phyloP scores from a whole-genome alignment of 2,888 invertebrate species.

The Phasia obesa region DNA sequence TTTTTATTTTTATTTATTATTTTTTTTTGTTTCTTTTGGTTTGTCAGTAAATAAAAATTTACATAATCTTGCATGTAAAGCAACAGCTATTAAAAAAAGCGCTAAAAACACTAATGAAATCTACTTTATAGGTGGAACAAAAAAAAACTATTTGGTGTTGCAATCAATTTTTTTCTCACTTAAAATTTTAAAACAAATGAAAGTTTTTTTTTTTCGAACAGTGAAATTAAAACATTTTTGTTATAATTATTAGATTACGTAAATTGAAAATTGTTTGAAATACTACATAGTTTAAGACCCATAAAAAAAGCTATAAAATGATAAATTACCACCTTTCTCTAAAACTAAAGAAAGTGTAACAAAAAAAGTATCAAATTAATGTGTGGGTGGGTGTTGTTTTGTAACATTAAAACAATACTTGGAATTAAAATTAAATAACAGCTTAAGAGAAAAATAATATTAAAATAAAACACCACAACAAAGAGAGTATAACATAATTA shows the following conservation, averaged over 20 bases:
- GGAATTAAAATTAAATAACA: too few species aligned
- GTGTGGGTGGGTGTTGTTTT: slow-evolving; percentile 22
- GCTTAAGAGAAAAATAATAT: too few species aligned
- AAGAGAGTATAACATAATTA: too few species aligned
- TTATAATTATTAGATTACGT: slow-evolving; percentile 60
- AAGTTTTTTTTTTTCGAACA: slow-evolving; percentile 36
- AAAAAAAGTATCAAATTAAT: not conserved
- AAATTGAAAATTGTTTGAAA: slow-evolving; percentile 49
- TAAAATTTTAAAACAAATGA: slow-evolving; percentile 46
- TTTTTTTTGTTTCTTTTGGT: too few species aligned
- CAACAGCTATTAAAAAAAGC: slow-evolving; percentile 30
- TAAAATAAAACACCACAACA: too few species aligned
- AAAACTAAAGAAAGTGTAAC: slow-evolving; percentile 51
- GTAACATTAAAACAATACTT: not conserved
- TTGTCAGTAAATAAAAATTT: slow-evolving; percentile 51
- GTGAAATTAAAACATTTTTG: slow-evolving; percentile 47
- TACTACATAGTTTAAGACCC: not conserved
- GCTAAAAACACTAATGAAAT: slow-evolving; percentile 43
- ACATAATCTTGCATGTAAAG: slow-evolving; percentile 65
- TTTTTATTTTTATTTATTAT: not conserved
- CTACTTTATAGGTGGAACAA: slow-evolving; percentile 17
- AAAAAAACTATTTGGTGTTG: slow-evolving; percentile 25
- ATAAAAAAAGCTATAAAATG: slow-evolving; percentile 41
- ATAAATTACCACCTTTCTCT: slow-evolving; percentile 64
- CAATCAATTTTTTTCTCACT: slow-evolving; percentile 28